Percentiles rank a stretch among this genome's conserved stretches.
Evolutionary conservation across 30 jellyfish, hydroid and myxozoan species (phyloP).

Genomic region (Turritopsis dohrnii): DNA sequence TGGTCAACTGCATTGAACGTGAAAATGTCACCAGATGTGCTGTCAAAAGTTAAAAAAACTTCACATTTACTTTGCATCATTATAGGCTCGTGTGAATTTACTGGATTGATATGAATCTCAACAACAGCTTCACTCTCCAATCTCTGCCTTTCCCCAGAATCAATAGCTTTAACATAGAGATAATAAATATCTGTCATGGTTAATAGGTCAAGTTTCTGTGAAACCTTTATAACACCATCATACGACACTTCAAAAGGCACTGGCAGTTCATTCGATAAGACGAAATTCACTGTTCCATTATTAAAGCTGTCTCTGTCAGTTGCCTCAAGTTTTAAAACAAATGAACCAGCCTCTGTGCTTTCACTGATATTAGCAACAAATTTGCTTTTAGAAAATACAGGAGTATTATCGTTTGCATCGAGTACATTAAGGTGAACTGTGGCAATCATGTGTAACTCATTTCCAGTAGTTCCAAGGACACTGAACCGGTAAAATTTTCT

Average conservation of each 20-base stretch:
- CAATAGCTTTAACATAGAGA: constrained; percentile 31
- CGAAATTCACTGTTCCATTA: constrained; percentile 33
- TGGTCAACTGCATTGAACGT: constrained; percentile 67
- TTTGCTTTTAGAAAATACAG: constrained; percentile 41
- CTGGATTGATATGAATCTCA: constrained; percentile 42
- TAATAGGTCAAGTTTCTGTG: neutral
- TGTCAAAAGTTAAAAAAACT: constrained; percentile 30
- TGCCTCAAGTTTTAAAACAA: constrained; percentile 30
- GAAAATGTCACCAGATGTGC: neutral
- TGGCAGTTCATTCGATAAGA: constrained; percentile 4
- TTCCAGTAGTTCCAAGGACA: constrained; percentile 1
- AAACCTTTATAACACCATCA: constrained; percentile 11
- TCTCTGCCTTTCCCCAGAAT: constrained; percentile 20
- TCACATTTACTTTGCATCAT: constrained; percentile 35
- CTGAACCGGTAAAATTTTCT: neutral
- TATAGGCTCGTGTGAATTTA: constrained; percentile 65
- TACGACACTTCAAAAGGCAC: constrained; percentile 24
- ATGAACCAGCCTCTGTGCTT: constrained; percentile 25
- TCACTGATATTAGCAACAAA: constrained; percentile 11
- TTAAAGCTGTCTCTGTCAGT: constrained; percentile 33
- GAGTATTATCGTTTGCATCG: constrained; percentile 77
- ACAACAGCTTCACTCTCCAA: constrained; percentile 43
- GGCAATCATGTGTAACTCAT: neutral
- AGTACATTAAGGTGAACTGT: constrained; percentile 14
- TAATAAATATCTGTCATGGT: neutral